Conservation (phyloP, 2,888 invertebrate species). For the Bellardia bayeri region DNA sequence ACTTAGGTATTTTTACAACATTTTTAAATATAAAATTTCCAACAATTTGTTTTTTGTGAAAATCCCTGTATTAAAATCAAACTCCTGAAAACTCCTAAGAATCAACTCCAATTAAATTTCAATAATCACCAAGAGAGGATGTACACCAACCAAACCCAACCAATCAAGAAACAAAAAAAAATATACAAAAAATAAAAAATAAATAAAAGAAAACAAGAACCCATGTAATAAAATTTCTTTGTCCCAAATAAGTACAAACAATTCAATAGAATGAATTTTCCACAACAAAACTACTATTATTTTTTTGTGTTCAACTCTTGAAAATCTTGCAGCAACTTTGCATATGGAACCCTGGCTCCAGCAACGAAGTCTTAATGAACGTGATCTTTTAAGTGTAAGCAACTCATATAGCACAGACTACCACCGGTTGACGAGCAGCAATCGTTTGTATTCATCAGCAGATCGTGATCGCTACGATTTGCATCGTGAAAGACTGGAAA, state of each 20-base stretch:
- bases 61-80: slow-evolving; percentile 3
- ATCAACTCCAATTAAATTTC: slow-evolving; percentile 19
- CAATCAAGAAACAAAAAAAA: slow-evolving; percentile 2
- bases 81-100: slow-evolving; percentile 36
- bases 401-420: slow-evolving; percentile 78
- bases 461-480: slow-evolving; percentile 82
- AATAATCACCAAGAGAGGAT: slow-evolving; percentile 64
- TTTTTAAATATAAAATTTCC: slow-evolving; percentile 74
- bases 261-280: slow-evolving; percentile 24
- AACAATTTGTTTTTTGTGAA: slow-evolving; percentile 59
- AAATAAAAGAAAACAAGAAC: background rate
- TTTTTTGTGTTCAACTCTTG: slow-evolving; percentile 68
- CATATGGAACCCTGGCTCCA: slow-evolving; percentile 81
- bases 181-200: slow-evolving; percentile 12
- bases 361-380: slow-evolving; percentile 82
- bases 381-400: slow-evolving; percentile 80
- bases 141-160: slow-evolving; percentile 43
- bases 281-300: slow-evolving; percentile 58
- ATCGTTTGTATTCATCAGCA: slow-evolving; percentile 82
- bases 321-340: slow-evolving; percentile 76
- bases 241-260: slow-evolving; percentile 29
- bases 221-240: slow-evolving; percentile 20
- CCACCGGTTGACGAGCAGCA: slow-evolving; percentile 79
- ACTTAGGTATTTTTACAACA: background rate
- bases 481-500: slow-evolving; percentile 81